Evolutionary conservation across 2,113 vertebrate genomes (phyloP), one percentile per base, ranked within the genome.

Genomic region (Agapornis roseicollis): DNA sequence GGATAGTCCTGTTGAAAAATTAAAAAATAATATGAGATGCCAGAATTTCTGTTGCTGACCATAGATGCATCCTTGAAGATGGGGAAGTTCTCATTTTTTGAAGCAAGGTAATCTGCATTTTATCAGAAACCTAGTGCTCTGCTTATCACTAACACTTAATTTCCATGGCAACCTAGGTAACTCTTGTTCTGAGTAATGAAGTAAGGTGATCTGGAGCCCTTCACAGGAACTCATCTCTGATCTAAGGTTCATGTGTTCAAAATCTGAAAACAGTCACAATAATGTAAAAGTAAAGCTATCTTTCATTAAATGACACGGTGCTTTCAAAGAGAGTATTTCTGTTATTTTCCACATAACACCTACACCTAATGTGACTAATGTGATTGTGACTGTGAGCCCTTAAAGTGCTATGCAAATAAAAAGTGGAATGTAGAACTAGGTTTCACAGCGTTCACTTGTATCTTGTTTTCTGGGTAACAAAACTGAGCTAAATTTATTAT

Each of bases 261-360:
- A 70, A 80, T 69, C 70, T 87, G 92, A 76, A n/a, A 93, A 42
- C 44, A 95, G 73, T 70, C 63, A 76, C 49, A 60, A 25, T 56
- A 76, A 73, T 69, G 50, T 46, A 55, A 46, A 88, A 93, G 69
- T 41, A 78, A 95, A 61, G 46, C 35, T 70, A 6, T 49, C 37
- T 90, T 90, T 71, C 29, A n/a, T 86, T 93, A 92, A 92, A 86
- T 93, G 72, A 68, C 61, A 86, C 33, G 35, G 24, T 90, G 42
- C 60, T 41, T 80, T 90, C 86, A 83, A 44, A 73, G 80, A 69
- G 71, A 73, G 46, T 80, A 73, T 27, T 56, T 88, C 58, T 92
- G 11, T 70, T 90, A 29, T 66, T 80, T 96, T 78, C 71, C 68
- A 46, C 41, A 33, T 46, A 61, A 61, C 22, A 1, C 91, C 93